Base-by-base conservation (phyloP, 2,113 vertebrate genomes). In the Deroptyus accipitrinus region DNA sequence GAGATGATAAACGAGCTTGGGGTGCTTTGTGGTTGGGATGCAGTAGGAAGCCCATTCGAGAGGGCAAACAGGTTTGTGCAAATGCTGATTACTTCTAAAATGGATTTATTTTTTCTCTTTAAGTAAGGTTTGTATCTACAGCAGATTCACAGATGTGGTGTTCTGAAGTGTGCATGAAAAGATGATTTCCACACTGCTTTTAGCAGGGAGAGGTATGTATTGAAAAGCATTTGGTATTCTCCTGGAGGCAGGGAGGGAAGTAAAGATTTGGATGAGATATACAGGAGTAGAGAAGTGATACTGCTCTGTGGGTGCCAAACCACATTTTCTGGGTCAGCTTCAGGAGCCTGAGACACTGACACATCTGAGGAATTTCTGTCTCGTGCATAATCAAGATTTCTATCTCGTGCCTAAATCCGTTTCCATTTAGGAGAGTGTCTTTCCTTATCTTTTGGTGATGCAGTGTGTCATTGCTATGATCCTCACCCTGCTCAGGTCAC, bases 1-100 rank as follows among this genome's bases (percentile, higher is more conserved):
- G 90, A 93, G 93, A 95, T 92, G 81, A 96, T 91, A 86, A 93
- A 96, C 33, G 63, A 74, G 79, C 88, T 74, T 24, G 33, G 67
- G 84, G 66, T 83, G 41, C 55, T 61, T 41, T 30, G 75, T 68
- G 67, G 49, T 67, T 93, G 79, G 68, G 59, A 48, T 88, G 97
- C 94, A 83, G 93, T 83, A 52, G 51, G 75, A 86, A 96, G 82
- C 62, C 30, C 44, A 1, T 93, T 95, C 75, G 31, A 33, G 52
- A 79, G 51, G 6, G 82, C 77, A 94, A 97, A 63, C 52, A 79
- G 66, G 42, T 66, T 94, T 90, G 93, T 83, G 89, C 15, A 41
- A 91, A 49, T 46, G 62, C 62, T 76, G 81, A 67, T 91, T 79
- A 27, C 42, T 91, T 92, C 73, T 28, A 1, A 76, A 82, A 68